These are phyloP conservation scores for Papilio demoleus DNA, from an alignment of 2,888 invertebrate species.

Conservation along the genomic window DNA sequence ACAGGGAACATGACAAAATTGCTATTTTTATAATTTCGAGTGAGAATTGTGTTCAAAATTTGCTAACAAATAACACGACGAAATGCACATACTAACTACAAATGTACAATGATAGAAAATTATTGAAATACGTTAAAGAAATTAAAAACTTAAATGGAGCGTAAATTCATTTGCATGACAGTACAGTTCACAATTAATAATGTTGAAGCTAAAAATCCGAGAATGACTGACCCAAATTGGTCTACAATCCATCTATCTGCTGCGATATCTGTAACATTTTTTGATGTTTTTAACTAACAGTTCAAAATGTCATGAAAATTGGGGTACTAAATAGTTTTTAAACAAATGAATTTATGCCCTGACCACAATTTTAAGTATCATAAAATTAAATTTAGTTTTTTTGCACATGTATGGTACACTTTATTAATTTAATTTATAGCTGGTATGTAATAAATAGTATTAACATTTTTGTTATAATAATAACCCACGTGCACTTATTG, in stretches of 20 bases:
- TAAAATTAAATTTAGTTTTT: slow-evolving; percentile 16
- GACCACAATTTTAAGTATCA: background rate
- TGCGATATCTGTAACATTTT: no score
- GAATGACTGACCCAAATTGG: no score
- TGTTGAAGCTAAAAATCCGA: no score
- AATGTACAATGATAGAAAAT: background rate
- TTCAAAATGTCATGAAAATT: no score
- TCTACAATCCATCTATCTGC: no score
- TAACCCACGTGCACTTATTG: slow-evolving; percentile 9
- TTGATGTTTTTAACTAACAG: no score
- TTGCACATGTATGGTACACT: slow-evolving; percentile 8
- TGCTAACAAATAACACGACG: background rate
- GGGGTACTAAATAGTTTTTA: background rate
- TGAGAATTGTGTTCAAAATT: slow-evolving; percentile 29
- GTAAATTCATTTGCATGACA: background rate
- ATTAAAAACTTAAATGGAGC: background rate
- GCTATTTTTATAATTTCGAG: slow-evolving; percentile 34
- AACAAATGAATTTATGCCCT: slow-evolving; percentile 2
- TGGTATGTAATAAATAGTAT: slow-evolving; percentile 29
- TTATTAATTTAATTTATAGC: slow-evolving; percentile 25
- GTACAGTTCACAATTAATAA: background rate
- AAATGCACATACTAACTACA: slow-evolving; percentile 4
- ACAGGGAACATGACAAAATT: slow-evolving; percentile 45
- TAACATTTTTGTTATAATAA: slow-evolving; percentile 25
- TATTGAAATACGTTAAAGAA: background rate